These are phyloP conservation scores for Daboia siamensis DNA, from an alignment of 2,113 vertebrate species.

Conservation along the genomic window DNA sequence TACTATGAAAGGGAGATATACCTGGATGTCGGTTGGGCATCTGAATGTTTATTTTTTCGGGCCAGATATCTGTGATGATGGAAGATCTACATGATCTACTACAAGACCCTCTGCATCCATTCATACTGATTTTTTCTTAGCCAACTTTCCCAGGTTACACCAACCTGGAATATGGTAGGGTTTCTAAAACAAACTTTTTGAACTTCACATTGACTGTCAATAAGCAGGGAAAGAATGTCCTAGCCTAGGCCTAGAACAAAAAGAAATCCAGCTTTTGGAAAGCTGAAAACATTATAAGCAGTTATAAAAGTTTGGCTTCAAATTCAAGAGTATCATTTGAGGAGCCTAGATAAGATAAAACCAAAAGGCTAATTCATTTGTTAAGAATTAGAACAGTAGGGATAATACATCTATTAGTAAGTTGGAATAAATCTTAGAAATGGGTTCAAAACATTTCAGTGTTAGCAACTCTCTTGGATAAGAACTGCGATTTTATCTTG, in stretches of 20 bases:
- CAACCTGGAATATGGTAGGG: neutral
- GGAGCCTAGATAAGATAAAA: neutral
- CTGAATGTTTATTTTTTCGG: neutral
- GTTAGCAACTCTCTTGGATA: conserved; percentile 15
- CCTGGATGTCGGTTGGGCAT: no score
- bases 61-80: neutral
- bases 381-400: neutral
- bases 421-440: neutral
- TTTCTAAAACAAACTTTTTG: neutral
- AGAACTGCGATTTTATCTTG: conserved; percentile 6
- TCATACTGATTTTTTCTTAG: neutral
- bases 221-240: accelerated
- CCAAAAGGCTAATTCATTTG: neutral
- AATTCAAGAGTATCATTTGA: neutral
- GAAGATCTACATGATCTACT: neutral
- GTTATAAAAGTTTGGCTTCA: accelerated
- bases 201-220: neutral
- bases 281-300: neutral
- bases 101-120: neutral
- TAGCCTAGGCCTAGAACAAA: accelerated
- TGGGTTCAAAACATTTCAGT: conserved; percentile 16
- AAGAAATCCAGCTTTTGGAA: neutral
- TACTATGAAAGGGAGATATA: neutral
- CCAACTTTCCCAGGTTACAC: neutral
- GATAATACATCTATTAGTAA: neutral